Evolutionary conservation across 2,797 vertebrate species (phyloP), one percentile per base, ranked within the genome.

Genomic region (Acestrorhynchus altus): DNA sequence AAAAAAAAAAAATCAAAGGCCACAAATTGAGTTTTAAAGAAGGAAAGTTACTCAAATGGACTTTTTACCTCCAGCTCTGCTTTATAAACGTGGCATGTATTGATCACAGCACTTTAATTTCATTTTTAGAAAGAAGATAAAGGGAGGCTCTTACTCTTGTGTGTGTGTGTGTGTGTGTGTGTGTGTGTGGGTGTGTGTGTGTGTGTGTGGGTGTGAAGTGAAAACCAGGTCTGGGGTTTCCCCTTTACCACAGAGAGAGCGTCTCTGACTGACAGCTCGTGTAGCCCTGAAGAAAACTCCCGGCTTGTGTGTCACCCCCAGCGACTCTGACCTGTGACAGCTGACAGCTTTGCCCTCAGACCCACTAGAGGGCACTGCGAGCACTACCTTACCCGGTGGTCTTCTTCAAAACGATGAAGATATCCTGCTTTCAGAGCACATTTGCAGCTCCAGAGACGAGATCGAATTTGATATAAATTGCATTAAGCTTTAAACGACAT

Each of bases 351-450:
- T 54, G 47, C 44, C 12, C 47, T 39, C 52, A 64, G 24, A 83
- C 24, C 70, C 93, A 91, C 91, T 91, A 93, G 92, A 92, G 93
- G 93, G 92, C 93, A 90, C 88, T 93, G 88, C 92, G 88, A 83
- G 89, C 91, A 92, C 90, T 89, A 74, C 84, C 88, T 35, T 88
- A 76, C 65, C 8, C 52, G 72, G 64, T 15, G 42, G 67, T 22
- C 57, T 56, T 57, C 56, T 31, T 18, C 5, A n/a, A 2, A 49
- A 56, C 81, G 54, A 77, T 46, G 1, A 78, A 87, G 77, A 42
- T 56, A 28, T 61, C 67, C 9, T 84, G 86, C 79, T 83, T 78
- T 35, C 57, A 64, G 54, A 71, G 67, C 85, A 87, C 88, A 88
- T 91, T 86, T 84, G 84, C 83, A 84, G 84, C 90, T 89, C 91